Conservation (phyloP, 1,140 invertebrate genomes). For the Coptotermes formosanus region DNA sequence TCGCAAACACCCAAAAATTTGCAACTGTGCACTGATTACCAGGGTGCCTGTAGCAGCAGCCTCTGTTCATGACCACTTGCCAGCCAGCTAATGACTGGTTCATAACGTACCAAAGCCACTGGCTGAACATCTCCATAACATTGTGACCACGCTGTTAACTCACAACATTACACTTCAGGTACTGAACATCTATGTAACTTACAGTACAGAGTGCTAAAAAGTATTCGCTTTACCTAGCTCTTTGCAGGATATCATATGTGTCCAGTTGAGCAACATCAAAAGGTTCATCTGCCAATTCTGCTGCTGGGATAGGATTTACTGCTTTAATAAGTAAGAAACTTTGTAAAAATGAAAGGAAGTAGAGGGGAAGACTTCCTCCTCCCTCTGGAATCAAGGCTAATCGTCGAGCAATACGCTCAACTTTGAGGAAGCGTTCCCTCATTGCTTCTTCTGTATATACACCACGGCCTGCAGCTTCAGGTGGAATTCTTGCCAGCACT, state of each 20-base stretch:
- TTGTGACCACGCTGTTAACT: no score
- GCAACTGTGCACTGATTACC: no score
- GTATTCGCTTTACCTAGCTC: conserved; percentile 66
- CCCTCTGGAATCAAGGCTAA: conserved; percentile 82
- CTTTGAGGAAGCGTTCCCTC: conserved; percentile 78
- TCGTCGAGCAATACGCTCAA: conserved; percentile 67
- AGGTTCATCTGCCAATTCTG: conserved; percentile 67
- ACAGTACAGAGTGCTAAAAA: no score
- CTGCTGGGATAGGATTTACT: conserved; percentile 61
- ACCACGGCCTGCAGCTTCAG: conserved; percentile 71
- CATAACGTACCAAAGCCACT: no score
- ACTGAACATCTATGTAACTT: no score
- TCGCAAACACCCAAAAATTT: no score
- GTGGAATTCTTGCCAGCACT: conserved; percentile 74
- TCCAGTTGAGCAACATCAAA: conserved; percentile 68
- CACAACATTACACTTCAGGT: no score
- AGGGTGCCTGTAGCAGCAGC: no score
- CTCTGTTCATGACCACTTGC: no score
- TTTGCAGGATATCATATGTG: conserved; percentile 83
- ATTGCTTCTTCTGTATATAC: conserved; percentile 83
- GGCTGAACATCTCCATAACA: no score
- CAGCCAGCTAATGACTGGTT: no score
- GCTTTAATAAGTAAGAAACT: conserved; percentile 67
- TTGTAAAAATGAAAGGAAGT: conserved; percentile 87
- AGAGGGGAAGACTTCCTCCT: conserved; percentile 72